Evolutionary conservation across 2,113 vertebrate genomes (phyloP).

Genomic region (Lucifuga dentata): DNA sequence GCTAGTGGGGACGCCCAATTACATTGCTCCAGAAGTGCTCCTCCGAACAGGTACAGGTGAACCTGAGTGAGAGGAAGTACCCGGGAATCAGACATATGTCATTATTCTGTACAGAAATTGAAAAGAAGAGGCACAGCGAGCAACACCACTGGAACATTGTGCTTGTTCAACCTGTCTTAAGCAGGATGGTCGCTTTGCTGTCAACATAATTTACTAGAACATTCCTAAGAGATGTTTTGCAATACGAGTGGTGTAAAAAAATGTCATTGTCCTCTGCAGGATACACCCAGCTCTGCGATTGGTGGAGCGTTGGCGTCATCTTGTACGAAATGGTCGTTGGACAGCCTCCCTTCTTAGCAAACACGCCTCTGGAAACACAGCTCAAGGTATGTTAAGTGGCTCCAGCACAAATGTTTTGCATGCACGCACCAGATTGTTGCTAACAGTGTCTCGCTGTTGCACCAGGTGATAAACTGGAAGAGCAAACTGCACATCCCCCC

Average conservation of each 20-base stretch:
- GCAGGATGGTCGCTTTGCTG: too few relatives aligned
- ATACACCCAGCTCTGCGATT: slow-evolving; percentile 98
- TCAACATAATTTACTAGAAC: background rate
- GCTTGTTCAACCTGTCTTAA: too few relatives aligned
- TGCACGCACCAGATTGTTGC: background rate
- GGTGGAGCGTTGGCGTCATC: slow-evolving; percentile 99
- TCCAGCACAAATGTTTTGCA: slow-evolving; percentile 1
- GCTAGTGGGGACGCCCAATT: slow-evolving; percentile 97
- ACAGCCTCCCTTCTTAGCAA: slow-evolving; percentile 97
- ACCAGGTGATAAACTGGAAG: slow-evolving; percentile 98
- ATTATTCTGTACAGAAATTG: too few relatives aligned
- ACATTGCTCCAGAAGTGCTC: slow-evolving; percentile 96
- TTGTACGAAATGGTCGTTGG: slow-evolving; percentile 98
- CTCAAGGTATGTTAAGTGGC: slow-evolving; percentile 89
- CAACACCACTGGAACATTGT: too few relatives aligned
- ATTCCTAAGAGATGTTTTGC: background rate
- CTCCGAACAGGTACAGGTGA: slow-evolving; percentile 89
- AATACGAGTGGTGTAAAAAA: background rate
- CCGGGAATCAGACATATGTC: too few relatives aligned
- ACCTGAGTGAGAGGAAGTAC: too few relatives aligned
- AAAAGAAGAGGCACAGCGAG: too few relatives aligned
- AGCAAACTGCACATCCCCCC: slow-evolving; percentile 93
- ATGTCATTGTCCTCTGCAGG: slow-evolving; percentile 66
- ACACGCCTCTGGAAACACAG: slow-evolving; percentile 96
- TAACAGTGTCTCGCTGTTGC: background rate